Base-by-base conservation (phyloP, 2,888 invertebrate genomes). In the Xestia ashworthii region DNA sequence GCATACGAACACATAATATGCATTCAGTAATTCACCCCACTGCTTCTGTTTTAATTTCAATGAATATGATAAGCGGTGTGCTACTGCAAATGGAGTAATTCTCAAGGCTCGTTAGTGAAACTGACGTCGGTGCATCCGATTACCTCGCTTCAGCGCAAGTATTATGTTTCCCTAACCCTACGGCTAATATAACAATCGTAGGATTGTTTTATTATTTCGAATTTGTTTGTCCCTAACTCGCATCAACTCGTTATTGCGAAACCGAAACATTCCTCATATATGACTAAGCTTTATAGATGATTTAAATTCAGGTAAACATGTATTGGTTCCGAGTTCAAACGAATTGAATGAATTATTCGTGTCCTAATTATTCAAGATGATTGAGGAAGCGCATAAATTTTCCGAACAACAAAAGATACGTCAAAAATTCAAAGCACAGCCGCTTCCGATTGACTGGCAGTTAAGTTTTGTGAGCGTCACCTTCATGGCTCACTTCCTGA, bases 401-500 rank as follows among this genome's bases (percentile, higher is more conserved):
- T 8, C 90, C 91, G 88, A 94, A 93, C 93, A 93, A 87, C 87
- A 84, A 84, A 93, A 93, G 93, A 88, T 92, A 91, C 89, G 91
- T 92, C 93, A 92, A 94, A 94, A 93, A 96, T 96, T 95, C 94
- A 93, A 94, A 95, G 92, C 95, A 95, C 94, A 95, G 92, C 86
- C 93, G 94, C 94, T 96, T 96, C 96, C 96, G 96, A 96, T 95
- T 86, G 89, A 91, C 88, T 89, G 90, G 89, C 90, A 87, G 92
- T 91, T 91, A 90, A 91, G 88, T 93, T 94, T 94, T 87, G 93
- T 93, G 89, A 91, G 91, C 90, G 92, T 96, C 94, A 95, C 96
- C 96, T 96, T 96, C 96, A 90, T 83, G 88, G 89, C 82, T 90
- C 86, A 94, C 94, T 96, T 96, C 96, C 96, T 96, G 95, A 91